A percentile compares a stretch with the other conserved stretches of the same genome.
phyloP scores from a whole-genome alignment of 2,888 invertebrate genomes.

The Rotaria magnacalcarata region DNA sequence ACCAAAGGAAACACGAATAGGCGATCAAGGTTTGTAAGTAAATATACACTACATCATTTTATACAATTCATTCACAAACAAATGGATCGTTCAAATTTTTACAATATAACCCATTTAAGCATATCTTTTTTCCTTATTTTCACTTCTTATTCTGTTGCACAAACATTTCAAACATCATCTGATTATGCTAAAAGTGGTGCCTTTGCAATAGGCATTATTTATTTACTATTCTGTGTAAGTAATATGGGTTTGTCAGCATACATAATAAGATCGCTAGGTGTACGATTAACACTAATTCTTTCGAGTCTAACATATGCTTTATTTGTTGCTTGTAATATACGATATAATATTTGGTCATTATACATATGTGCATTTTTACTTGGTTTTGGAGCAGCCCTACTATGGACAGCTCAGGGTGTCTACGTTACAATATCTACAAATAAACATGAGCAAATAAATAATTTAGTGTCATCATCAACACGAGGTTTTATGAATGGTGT shows the following conservation, averaged over 20 bases:
- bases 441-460: neutral
- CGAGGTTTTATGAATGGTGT: neutral
- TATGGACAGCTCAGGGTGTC: slow-evolving; percentile 56
- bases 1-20: neutral
- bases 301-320: neutral
- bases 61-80: neutral
- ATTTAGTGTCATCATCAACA: neutral
- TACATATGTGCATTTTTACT: neutral
- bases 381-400: slow-evolving; percentile 52
- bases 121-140: neutral
- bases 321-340: neutral
- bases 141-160: neutral
- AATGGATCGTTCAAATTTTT: neutral
- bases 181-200: neutral
- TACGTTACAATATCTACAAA: slow-evolving; percentile 51
- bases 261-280: neutral
- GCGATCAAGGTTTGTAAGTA: neutral
- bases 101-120: neutral
- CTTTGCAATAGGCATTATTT: neutral
- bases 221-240: neutral
- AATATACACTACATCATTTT: neutral
- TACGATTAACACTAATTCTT: neutral
- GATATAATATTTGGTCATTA: neutral
- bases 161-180: slow-evolving; percentile 9
- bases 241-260: neutral